Conservation (phyloP, 2,888 invertebrate species). For the Temnothorax ravouxi region DNA sequence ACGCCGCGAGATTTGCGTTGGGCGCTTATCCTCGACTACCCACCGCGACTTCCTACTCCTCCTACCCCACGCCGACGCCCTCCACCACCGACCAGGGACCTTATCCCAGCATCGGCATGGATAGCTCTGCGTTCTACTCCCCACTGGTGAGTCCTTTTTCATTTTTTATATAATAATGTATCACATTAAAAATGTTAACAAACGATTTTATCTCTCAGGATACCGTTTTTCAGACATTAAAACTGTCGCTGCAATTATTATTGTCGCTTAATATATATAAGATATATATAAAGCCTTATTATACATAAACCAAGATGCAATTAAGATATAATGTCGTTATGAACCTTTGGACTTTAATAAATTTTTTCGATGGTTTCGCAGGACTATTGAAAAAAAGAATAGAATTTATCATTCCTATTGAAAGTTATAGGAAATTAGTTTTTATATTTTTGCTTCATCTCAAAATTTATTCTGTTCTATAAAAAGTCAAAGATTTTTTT, state of each 20-base stretch:
- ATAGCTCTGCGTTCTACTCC: slow-evolving; percentile 98
- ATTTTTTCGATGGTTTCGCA: not conserved
- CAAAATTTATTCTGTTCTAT: not conserved
- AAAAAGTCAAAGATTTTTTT: not conserved
- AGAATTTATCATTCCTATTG: not conserved
- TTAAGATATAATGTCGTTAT: not conserved
- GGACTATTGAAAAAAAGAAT: not conserved
- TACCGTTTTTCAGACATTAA: slow-evolving; percentile 39
- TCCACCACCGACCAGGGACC: slow-evolving; percentile 97
- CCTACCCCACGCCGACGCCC: slow-evolving; percentile 95
- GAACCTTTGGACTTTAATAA: not conserved
- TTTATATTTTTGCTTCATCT: not conserved
- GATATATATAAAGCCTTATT: not conserved
- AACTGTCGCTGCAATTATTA: slow-evolving; percentile 55
- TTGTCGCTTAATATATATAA: not conserved
- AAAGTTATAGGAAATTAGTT: not conserved
- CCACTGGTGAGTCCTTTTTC: slow-evolving; percentile 93
- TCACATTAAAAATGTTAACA: not conserved
- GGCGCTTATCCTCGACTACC: slow-evolving; percentile 93
- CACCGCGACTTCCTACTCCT: slow-evolving; percentile 91
- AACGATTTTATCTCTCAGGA: not conserved
- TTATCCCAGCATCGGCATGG: slow-evolving; percentile 96
- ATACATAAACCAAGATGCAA: not conserved
- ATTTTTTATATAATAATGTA: not conserved
- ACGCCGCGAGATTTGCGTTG: slow-evolving; percentile 93